A percentile compares a stretch with the other conserved stretches of the same genome.
These are phyloP conservation scores for Cryptocephalus moraei DNA, from an alignment of 2,888 invertebrate genomes.

Conservation along the genomic window DNA sequence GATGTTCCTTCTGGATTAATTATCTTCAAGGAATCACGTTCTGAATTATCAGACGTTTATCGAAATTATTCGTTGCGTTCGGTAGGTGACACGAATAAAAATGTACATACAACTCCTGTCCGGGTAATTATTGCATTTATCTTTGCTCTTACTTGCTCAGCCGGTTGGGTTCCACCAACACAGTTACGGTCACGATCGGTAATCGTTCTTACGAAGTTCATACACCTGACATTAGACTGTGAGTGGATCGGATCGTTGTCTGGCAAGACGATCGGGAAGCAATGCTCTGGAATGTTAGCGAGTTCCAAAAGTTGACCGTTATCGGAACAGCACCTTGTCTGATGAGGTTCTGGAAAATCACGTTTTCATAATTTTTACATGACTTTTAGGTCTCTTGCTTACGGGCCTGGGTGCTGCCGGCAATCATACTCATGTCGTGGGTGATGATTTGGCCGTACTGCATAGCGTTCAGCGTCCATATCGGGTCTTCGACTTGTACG, in stretches of 20 bases:
- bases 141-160: slow-evolving; percentile 52
- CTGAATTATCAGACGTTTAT: background rate
- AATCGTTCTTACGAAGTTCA: slow-evolving; percentile 63
- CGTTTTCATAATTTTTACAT: background rate
- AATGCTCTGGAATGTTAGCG: slow-evolving; percentile 38
- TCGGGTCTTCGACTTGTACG: slow-evolving; percentile 55
- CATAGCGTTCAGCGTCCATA: slow-evolving; percentile 66
- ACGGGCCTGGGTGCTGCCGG: slow-evolving; percentile 67
- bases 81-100: too few species aligned
- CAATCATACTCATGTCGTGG: slow-evolving; percentile 69
- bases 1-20: too few species aligned
- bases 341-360: slow-evolving; percentile 41
- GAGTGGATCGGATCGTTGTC: slow-evolving; percentile 46
- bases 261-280: slow-evolving; percentile 46
- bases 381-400: slow-evolving; percentile 34
- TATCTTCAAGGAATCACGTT: too few species aligned
- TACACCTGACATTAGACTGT: slow-evolving; percentile 48
- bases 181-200: slow-evolving; percentile 59
- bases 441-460: slow-evolving; percentile 73
- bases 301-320: slow-evolving; percentile 44
- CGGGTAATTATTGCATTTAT: too few species aligned
- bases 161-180: slow-evolving; percentile 50
- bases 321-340: slow-evolving; percentile 51
- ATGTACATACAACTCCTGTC: too few species aligned
- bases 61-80: too few species aligned